Conservation (phyloP, 1,140 invertebrate species). For the Diplogasteroides magnus region DNA sequence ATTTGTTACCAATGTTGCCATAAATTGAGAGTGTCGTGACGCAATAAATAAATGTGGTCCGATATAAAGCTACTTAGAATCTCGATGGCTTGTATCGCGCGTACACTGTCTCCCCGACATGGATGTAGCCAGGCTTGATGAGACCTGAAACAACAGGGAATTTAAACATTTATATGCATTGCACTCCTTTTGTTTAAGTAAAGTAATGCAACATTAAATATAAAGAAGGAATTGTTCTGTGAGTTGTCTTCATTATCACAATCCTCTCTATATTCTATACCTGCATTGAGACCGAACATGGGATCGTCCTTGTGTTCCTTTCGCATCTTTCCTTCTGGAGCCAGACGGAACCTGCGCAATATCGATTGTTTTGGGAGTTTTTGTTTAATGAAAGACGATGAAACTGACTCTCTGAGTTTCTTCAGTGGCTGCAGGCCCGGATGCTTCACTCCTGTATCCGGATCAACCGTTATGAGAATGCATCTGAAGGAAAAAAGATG, state of each 20-base stretch:
- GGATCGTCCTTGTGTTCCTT: slow-evolving; percentile 24
- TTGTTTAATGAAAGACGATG: neutral
- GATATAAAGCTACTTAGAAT: too few relatives aligned
- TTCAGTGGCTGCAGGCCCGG: slow-evolving; percentile 48
- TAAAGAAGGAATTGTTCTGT: neutral
- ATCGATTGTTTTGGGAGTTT: neutral
- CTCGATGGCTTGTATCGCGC: slow-evolving; percentile 23
- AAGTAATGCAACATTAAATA: neutral
- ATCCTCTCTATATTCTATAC: slow-evolving; percentile 7
- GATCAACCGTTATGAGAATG: slow-evolving; percentile 50
- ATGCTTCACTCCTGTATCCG: slow-evolving; percentile 45
- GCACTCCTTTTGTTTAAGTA: neutral
- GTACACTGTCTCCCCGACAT: slow-evolving; percentile 22
- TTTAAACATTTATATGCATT: too few relatives aligned
- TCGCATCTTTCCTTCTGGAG: slow-evolving; percentile 27
- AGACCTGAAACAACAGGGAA: too few relatives aligned
- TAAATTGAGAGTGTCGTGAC: too few relatives aligned
- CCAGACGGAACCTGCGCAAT: slow-evolving; percentile 36
- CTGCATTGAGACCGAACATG: slow-evolving; percentile 33
- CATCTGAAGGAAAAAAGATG: slow-evolving; percentile 31
- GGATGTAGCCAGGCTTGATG: slow-evolving; percentile 26
- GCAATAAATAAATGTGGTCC: too few relatives aligned
- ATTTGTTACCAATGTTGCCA: too few relatives aligned
- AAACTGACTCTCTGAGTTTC: slow-evolving; percentile 36
- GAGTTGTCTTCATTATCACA: slow-evolving; percentile 6